phyloP scores from a whole-genome alignment of 2,113 vertebrate genomes.

The Podilymbus podiceps region DNA sequence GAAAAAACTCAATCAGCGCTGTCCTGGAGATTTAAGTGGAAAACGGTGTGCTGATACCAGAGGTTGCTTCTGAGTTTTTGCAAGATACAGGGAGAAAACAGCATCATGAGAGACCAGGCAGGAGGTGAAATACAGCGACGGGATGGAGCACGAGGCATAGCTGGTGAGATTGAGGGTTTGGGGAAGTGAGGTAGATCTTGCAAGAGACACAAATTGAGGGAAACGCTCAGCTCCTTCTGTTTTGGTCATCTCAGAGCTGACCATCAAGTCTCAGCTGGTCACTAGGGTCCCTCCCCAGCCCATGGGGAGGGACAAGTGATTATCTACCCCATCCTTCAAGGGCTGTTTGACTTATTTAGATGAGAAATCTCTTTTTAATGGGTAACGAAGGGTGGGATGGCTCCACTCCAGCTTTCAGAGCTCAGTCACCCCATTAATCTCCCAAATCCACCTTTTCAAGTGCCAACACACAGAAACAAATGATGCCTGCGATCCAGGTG shows the following conservation, averaged over 20 bases:
- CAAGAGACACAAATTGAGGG: background rate
- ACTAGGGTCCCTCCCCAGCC: background rate
- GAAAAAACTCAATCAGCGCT: background rate
- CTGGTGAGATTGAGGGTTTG: background rate
- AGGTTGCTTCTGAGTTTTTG: background rate
- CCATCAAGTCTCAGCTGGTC: background rate
- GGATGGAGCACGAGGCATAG: fast-evolving
- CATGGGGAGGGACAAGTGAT: background rate
- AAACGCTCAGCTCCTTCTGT: fast-evolving
- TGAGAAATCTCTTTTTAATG: background rate
- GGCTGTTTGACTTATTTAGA: background rate
- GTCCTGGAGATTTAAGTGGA: background rate
- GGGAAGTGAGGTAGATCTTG: background rate
- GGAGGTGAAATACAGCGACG: fast-evolving
- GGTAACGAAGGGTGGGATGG: fast-evolving
- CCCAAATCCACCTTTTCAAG: background rate
- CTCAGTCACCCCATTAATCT: background rate
- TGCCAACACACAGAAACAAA: background rate
- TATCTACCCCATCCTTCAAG: background rate
- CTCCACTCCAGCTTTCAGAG: background rate
- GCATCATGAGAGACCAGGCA: fast-evolving
- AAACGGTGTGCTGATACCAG: fast-evolving
- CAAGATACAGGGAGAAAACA: background rate
- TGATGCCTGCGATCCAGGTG: background rate
- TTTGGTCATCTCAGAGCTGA: background rate